Base-by-base conservation (phyloP, 1,140 invertebrate species). In the Octopus sinensis region DNA sequence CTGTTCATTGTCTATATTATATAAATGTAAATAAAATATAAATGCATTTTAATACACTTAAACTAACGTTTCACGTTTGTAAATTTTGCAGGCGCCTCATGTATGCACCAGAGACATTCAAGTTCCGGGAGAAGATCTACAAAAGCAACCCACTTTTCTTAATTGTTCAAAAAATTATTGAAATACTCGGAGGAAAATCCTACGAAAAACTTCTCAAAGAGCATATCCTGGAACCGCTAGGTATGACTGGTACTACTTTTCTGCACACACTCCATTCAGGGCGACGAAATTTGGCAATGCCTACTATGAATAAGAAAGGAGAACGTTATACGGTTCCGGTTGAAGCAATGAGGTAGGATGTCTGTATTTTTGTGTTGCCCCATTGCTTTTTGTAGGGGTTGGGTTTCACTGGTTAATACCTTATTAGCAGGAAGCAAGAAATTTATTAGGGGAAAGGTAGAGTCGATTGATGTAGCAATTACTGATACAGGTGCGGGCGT, bases 91-190 rank as follows among this genome's bases (percentile, higher is more conserved):
- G 87, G 17, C 83, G 83, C 9, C 75, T 87, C 54, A 82, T 81
- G 53, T 84, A 84, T 56, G 71, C 83, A 10, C 85, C 84, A 56
- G 79, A 81, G 51, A 75, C 82, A 4, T 77, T 54, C 6, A 75
- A 54, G 2, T 88, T 88, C 83, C 77, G 87, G 53, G 87, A 85
- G 30, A 82, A 81, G 9, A 84, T 82, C 62, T 53, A 84, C 4
- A 82, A 85, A 78, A 87, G 82, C 79, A 84, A 87, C 73, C 30
- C 84, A 52, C 80, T 88, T 77, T 88, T 83, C 79, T 77, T 80
- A 4, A 23, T 87, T 80, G 80, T 83, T 0, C 83, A 84, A n/a
- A 83, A 86, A 5, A 83, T 85, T 4, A 52, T 83, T 2, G 82
- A 83, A 30, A 80, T 52, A 17, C 82, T 88, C 30, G 86, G 84